These are phyloP conservation scores for Phylloscopus trochilus DNA, from an alignment of 2,113 vertebrate genomes.

Conservation along the genomic window DNA sequence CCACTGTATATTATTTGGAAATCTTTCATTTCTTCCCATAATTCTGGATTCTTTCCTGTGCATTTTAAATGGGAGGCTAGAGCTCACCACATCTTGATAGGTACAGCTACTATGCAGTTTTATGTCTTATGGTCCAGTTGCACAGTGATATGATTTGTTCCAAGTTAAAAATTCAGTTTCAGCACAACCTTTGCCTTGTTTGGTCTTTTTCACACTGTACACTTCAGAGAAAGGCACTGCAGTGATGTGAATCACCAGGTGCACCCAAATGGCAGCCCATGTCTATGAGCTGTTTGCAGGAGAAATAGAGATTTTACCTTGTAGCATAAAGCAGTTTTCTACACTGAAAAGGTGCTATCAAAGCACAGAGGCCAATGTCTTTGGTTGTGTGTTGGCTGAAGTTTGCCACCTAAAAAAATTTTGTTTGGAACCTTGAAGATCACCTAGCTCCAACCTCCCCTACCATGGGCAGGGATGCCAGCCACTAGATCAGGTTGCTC, in stretches of 20 bases:
- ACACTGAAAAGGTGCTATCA: not conserved
- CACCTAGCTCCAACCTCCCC: no score
- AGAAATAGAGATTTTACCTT: not conserved
- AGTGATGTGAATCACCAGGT: rapidly evolving
- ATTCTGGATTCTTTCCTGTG: not conserved
- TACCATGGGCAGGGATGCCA: not conserved
- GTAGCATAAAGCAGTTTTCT: not conserved
- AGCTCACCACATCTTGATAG: not conserved
- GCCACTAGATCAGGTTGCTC: not conserved
- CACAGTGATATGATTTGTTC: not conserved
- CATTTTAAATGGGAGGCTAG: not conserved
- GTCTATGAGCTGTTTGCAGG: not conserved
- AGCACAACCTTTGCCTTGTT: not conserved
- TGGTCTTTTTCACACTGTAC: not conserved
- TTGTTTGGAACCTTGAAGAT: not conserved
- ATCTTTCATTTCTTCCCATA: not conserved
- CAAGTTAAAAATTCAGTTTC: not conserved
- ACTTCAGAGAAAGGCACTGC: not conserved
- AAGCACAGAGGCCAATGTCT: not conserved
- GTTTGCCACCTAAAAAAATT: not conserved
- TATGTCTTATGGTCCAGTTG: not conserved
- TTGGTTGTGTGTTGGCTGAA: not conserved
- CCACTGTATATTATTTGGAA: not conserved
- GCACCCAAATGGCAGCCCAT: rapidly evolving
- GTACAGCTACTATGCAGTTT: not conserved